These are phyloP conservation scores for Bucco capensis DNA, from an alignment of 2,113 vertebrate species.

Conservation along the genomic window DNA sequence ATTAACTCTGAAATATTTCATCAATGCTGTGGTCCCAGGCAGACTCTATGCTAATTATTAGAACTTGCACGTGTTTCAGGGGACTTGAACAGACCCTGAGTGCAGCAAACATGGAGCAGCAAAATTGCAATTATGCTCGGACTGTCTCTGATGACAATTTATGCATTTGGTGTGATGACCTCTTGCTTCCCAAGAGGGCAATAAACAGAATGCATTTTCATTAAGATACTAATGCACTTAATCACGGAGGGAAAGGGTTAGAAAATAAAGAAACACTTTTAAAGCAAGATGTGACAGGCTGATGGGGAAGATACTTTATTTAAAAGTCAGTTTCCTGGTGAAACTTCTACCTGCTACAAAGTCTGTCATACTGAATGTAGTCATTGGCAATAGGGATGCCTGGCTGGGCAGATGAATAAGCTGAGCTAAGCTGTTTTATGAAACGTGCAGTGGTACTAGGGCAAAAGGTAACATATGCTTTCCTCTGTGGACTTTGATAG, in stretches of 20 bases:
- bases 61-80: constrained; percentile 74
- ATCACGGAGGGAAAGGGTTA: constrained; percentile 78
- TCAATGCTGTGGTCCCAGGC: constrained; percentile 82
- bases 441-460: background rate
- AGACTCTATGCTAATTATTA: constrained; percentile 85
- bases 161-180: constrained; percentile 80
- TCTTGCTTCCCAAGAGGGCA: constrained; percentile 77
- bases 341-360: constrained; percentile 1
- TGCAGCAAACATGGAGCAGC: constrained; percentile 70
- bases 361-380: background rate
- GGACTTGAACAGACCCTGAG: constrained; percentile 71
- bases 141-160: constrained; percentile 81
- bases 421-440: constrained; percentile 5
- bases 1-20: constrained; percentile 97
- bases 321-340: constrained; percentile 50
- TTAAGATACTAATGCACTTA: constrained; percentile 86
- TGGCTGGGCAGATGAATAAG: background rate
- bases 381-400: background rate
- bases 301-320: constrained; percentile 57
- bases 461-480: background rate
- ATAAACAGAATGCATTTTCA: constrained; percentile 86
- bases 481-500: background rate
- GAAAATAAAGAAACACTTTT: constrained; percentile 70
- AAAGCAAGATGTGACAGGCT: constrained; percentile 63
- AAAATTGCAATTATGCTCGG: constrained; percentile 79